Percentiles rank a stretch among this genome's conserved stretches.
Conservation (phyloP, 2,797 vertebrate genomes). For the Thamnophis elegans region DNA sequence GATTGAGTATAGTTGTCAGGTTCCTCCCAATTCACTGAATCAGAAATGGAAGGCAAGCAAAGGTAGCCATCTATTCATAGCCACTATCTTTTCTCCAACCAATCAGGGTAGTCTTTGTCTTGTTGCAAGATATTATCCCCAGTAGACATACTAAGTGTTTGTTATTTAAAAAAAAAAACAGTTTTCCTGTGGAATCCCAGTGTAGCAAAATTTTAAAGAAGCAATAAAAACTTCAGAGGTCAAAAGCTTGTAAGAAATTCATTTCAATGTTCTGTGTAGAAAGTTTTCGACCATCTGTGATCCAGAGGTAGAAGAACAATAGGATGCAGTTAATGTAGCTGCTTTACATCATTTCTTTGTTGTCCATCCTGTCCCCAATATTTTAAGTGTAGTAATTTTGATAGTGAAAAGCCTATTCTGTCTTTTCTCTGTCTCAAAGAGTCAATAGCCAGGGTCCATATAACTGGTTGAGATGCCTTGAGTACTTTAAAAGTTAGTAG, state of each 20-base stretch:
- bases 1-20: not conserved
- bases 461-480: too few relatives aligned
- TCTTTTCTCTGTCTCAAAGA: too few relatives aligned
- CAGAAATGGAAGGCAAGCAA: not conserved
- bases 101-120: not conserved
- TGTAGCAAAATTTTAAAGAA: not conserved
- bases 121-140: not conserved
- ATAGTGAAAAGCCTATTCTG: not conserved
- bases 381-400: not conserved
- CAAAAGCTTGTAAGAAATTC: not conserved
- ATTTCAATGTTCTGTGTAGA: not conserved
- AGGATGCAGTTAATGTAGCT: not conserved
- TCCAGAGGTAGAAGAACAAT: not conserved
- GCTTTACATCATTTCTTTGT: not conserved
- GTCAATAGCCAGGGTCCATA: too few relatives aligned
- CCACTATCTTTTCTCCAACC: not conserved
- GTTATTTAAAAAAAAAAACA: not conserved
- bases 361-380: not conserved
- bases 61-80: not conserved
- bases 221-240: not conserved
- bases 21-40: not conserved
- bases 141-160: not conserved
- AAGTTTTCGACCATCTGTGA: not conserved
- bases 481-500: too few relatives aligned
- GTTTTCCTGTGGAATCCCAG: not conserved